Evolutionary conservation across 2,113 vertebrate genomes (phyloP), one percentile per base, ranked within the genome.

Genomic region (Calypte anna): DNA sequence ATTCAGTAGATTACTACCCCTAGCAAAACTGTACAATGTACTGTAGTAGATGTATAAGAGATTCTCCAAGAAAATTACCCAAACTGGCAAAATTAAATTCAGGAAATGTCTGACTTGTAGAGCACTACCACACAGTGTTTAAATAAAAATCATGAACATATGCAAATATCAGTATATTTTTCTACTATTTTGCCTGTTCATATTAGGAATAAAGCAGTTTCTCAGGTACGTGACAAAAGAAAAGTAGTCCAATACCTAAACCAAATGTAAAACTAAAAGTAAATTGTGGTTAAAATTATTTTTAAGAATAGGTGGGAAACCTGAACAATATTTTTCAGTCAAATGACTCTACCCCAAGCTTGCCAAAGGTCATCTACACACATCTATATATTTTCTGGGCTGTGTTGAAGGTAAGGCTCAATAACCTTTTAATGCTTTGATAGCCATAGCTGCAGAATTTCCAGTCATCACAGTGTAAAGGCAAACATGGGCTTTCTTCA

Each of bases 341-440:
- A 64, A 43, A 36, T 6, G 3, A 59, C n/a, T 54, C 17, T 46
- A 72, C 4, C 14, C 16, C 7, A 25, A 84, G n/a, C 50, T 87
- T n/a, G 72, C n/a, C 25, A 55, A 62, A 82, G 27, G 25, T 53
- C 40, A 77, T 13, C 21, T 40, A 14, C 8, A 9, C 13, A 14
- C 8, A 9, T 12, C 9, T 20, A 8, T 48, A 2, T 2, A 9
- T 82, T 33, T 67, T 21, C 24, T 14, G 36, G 22, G 13, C 44
- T 78, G 23, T 1, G 0, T 0, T 48, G 30, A 33, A 76, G 3
- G 15, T 17, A 70, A 66, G 5, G 7, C 31, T 11, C 55, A 50
- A 24, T 1, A 82, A 1, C 22, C 20, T 81, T 40, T 27, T 30
- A 31, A 46, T 20, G 20, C 43, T 81, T 74, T 0, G 1, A 12